Conservation (phyloP, 2,888 invertebrate species). For the Carpatolechia fugitivella region DNA sequence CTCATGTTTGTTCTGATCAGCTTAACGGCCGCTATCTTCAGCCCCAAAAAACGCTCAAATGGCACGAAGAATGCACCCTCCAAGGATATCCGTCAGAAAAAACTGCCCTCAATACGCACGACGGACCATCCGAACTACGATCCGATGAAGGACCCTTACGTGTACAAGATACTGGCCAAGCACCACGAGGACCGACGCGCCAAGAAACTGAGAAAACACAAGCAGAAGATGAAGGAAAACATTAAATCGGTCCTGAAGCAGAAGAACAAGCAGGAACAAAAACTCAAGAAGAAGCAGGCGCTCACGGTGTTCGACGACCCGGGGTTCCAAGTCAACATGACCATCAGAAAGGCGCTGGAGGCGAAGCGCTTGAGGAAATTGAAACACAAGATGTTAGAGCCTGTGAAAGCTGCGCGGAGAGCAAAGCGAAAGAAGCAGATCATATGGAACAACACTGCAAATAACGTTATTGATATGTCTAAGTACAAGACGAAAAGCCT, state of each 20-base stretch:
- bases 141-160: not conserved
- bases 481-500: not conserved
- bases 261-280: not conserved
- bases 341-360: not conserved
- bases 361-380: not conserved
- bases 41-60: not conserved
- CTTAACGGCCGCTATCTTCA: not conserved
- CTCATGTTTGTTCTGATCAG: not conserved
- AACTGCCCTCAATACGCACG: no score
- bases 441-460: not conserved
- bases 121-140: not conserved
- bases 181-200: not conserved
- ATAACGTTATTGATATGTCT: not conserved
- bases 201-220: not conserved
- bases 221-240: not conserved
- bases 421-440: not conserved
- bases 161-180: not conserved
- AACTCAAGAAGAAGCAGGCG: not conserved
- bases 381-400: not conserved
- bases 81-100: no score
- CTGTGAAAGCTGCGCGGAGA: not conserved
- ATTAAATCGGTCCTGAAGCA: not conserved
- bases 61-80: not conserved
- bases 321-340: not conserved
- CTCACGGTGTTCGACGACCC: not conserved